These are phyloP conservation scores for Dufourea novaeangliae DNA, from an alignment of 1,140 invertebrate genomes.

Conservation along the genomic window DNA sequence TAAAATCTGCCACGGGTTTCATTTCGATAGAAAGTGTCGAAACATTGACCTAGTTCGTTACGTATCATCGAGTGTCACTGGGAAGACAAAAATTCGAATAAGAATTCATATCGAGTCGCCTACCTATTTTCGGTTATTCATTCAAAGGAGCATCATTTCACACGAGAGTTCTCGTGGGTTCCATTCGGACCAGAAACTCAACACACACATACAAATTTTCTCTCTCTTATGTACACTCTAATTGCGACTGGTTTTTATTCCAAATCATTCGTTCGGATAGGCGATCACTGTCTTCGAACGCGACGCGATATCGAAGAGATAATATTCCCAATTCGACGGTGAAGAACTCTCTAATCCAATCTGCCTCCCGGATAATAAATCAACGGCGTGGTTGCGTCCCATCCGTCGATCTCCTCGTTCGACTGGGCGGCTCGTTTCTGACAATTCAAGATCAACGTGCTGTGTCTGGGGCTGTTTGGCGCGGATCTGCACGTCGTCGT, in stretches of 20 bases:
- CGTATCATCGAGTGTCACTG: not conserved
- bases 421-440: slow-evolving; percentile 73
- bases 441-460: slow-evolving; percentile 61
- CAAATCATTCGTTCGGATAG: too few relatives aligned
- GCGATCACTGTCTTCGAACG: too few relatives aligned
- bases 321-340: too few relatives aligned
- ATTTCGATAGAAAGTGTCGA: not conserved
- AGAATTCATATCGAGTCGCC: not conserved
- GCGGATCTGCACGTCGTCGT: slow-evolving; percentile 77
- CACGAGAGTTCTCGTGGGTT: not conserved
- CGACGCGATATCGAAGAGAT: too few relatives aligned
- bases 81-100: not conserved
- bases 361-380: slow-evolving; percentile 70
- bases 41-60: not conserved
- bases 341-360: slow-evolving; percentile 47
- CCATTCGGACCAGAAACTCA: not conserved
- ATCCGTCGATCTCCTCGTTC: slow-evolving; percentile 76
- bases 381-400: slow-evolving; percentile 75
- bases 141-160: not conserved
- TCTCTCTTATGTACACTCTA: too few relatives aligned
- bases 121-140: not conserved
- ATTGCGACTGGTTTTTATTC: too few relatives aligned
- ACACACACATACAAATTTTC: too few relatives aligned
- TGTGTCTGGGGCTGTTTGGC: slow-evolving; percentile 79
- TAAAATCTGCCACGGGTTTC: not conserved